Conservation (phyloP, 2,113 vertebrate genomes). For the Oplegnathus fasciatus region DNA sequence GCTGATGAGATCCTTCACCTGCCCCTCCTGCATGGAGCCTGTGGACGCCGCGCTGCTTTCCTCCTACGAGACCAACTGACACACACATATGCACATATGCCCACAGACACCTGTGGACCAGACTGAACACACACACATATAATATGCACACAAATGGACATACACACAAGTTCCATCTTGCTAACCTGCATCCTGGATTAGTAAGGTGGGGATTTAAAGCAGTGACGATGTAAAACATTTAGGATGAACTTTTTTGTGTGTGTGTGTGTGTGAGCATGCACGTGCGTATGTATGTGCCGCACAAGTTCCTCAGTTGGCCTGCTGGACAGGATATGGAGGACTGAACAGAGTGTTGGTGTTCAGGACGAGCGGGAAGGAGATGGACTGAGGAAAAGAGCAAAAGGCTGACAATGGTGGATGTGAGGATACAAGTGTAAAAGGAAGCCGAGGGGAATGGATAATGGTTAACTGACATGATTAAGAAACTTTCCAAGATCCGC, state of each 20-base stretch:
- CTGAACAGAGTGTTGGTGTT: conserved; percentile 7
- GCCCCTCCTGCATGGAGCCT: conserved; percentile 99
- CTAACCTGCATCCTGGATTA: conserved; percentile 64
- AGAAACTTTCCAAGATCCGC: conserved; percentile 29
- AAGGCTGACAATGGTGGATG: background rate
- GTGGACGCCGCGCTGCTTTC: conserved; percentile 98
- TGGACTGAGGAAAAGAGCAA: conserved; percentile 5
- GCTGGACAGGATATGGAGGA: conserved; percentile 81
- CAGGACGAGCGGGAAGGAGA: conserved; percentile 22
- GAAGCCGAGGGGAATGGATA: background rate
- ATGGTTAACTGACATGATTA: background rate
- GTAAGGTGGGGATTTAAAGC: conserved; percentile 52
- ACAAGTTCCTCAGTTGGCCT: conserved; percentile 76
- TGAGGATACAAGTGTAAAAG: background rate
- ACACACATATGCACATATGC: conserved; percentile 1
- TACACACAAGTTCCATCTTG: conserved; percentile 39
- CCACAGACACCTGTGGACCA: conserved; percentile 19
- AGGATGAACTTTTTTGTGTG: conserved; percentile 15
- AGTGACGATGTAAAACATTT: conserved; percentile 30
- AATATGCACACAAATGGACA: conserved; percentile 49
- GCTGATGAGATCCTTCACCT: conserved; percentile 99
- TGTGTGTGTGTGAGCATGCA: background rate
- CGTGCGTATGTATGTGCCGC: background rate
- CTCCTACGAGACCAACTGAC: conserved; percentile 98
- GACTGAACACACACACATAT: conserved; percentile 19